A percentile compares a stretch with the other conserved stretches of the same genome.
phyloP scores from a whole-genome alignment of 2,888 invertebrate species.

The Rhagonycha fulva region DNA sequence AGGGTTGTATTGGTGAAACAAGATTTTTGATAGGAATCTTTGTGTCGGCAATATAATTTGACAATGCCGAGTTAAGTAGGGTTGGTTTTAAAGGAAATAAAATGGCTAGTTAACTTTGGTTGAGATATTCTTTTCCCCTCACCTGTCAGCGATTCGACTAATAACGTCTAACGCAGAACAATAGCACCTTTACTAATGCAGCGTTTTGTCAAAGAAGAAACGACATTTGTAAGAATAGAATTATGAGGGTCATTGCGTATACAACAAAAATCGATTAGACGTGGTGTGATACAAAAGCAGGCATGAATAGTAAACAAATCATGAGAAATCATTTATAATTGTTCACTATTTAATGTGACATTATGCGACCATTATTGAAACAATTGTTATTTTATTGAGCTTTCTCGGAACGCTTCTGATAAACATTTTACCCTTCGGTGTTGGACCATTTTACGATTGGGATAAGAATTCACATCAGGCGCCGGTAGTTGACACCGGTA shows the following conservation, averaged over 20 bases:
- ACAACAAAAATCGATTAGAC: slow-evolving; percentile 44
- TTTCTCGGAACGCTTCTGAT: slow-evolving; percentile 32
- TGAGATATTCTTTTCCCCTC: slow-evolving; percentile 23
- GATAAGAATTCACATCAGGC: slow-evolving; percentile 43
- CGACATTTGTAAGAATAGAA: slow-evolving; percentile 37
- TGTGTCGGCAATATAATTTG: slow-evolving; percentile 34
- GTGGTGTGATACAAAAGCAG: slow-evolving; percentile 21
- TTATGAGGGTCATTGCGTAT: slow-evolving; percentile 42
- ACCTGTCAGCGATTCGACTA: slow-evolving; percentile 35
- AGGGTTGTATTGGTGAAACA: slow-evolving; percentile 31
- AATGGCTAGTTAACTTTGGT: slow-evolving; percentile 29
- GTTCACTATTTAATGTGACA: slow-evolving; percentile 28
- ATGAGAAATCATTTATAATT: slow-evolving; percentile 41
- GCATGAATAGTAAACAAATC: slow-evolving; percentile 29
- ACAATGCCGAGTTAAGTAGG: slow-evolving; percentile 30
- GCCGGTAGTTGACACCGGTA: slow-evolving; percentile 44
- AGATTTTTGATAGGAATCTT: slow-evolving; percentile 33
- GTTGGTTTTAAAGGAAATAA: slow-evolving; percentile 24
- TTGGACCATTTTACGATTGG: slow-evolving; percentile 39
- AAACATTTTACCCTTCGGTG: slow-evolving; percentile 23
- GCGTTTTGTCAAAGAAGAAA: slow-evolving; percentile 37
- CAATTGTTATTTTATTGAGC: slow-evolving; percentile 29
- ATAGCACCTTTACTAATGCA: slow-evolving; percentile 38
- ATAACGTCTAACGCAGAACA: slow-evolving; percentile 37
- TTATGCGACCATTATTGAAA: slow-evolving; percentile 32